Evolutionary conservation across 1,140 invertebrate genomes (phyloP), one percentile per base, ranked within the genome.

Genomic region (Bombus ignitus): DNA sequence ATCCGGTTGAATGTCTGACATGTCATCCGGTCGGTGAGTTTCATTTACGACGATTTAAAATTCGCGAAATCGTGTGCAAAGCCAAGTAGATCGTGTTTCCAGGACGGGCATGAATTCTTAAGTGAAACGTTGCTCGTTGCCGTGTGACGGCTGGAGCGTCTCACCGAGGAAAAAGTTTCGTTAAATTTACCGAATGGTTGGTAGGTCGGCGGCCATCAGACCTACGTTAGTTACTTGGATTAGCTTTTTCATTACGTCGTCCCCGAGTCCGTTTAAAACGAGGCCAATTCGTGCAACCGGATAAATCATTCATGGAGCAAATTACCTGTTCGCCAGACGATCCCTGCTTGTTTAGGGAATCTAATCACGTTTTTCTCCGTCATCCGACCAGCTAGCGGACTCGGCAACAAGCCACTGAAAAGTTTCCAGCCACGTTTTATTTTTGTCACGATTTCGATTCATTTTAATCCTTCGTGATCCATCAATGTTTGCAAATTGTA

Each of bases 291-390:
- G 47, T n/a, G 71, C 82, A 68, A 68, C 74, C 35, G 82, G 74
- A 70, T 83, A 78, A 83, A 83, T 83, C 82, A 83, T 83, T 83
- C 74, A 83, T 78, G 74, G 74, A 57, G 37, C 65, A 78, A 83
- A 83, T 83, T 83, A 78, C 62, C 35, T n/a, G 62, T 53, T 53
- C 10, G 37, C 44, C 35, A 42, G 44, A 53, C 59, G 74, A 57
- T n/a, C n/a, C n/a, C 10, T 39, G 74, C 73, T 78, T 83, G 65
- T 83, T 77, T 78, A 70, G 47, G 65, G 35, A 83, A 83, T 57
- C 74, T 77, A 83, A 83, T 83, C 82, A 78, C 74, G 74, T 83
- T 81, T 81, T 62, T 70, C n/a, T 8, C 72, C 25, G 35, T 47
- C n/a, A 39, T 22, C 80, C 39, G 28, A 13, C 22, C 25, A 39